Percentiles rank a stretch among this genome's conserved stretches.
These are phyloP conservation scores for Bostrychus sinensis DNA, from an alignment of 2,113 vertebrate genomes.

Conservation along the genomic window DNA sequence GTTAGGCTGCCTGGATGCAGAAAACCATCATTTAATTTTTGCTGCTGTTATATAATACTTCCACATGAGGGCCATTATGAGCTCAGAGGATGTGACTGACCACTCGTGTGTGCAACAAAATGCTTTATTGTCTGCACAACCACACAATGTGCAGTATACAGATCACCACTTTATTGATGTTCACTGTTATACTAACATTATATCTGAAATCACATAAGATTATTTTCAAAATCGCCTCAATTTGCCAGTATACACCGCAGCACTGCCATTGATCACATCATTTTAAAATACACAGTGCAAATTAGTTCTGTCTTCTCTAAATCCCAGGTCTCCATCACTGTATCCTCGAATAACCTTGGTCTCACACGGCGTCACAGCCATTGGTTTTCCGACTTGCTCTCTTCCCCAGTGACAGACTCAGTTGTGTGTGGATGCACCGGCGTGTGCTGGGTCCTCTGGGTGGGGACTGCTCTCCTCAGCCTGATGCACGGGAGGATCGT, in stretches of 20 bases:
- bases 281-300: no score
- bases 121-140: not conserved
- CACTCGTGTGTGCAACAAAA: slow-evolving; percentile 4
- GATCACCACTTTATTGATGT: not conserved
- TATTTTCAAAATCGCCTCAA: not conserved
- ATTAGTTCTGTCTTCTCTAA: not conserved
- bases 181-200: not conserved
- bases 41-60: slow-evolving; percentile 60
- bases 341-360: slow-evolving; percentile 6
- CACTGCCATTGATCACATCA: no score
- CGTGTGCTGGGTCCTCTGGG: slow-evolving; percentile 17
- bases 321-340: slow-evolving; percentile 1
- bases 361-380: slow-evolving; percentile 17
- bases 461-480: slow-evolving; percentile 25
- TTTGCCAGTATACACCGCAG: no score
- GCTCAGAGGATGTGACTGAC: slow-evolving; percentile 21
- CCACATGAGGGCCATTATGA: slow-evolving; percentile 39
- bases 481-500: slow-evolving; percentile 14
- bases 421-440: slow-evolving; percentile 28
- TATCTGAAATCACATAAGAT: no score
- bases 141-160: not conserved
- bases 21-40: slow-evolving; percentile 21
- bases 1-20: not conserved
- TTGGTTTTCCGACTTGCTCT: not conserved
- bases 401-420: slow-evolving; percentile 18